phyloP scores from a whole-genome alignment of 1,140 invertebrate species.

The Tyrophagus putrescentiae region DNA sequence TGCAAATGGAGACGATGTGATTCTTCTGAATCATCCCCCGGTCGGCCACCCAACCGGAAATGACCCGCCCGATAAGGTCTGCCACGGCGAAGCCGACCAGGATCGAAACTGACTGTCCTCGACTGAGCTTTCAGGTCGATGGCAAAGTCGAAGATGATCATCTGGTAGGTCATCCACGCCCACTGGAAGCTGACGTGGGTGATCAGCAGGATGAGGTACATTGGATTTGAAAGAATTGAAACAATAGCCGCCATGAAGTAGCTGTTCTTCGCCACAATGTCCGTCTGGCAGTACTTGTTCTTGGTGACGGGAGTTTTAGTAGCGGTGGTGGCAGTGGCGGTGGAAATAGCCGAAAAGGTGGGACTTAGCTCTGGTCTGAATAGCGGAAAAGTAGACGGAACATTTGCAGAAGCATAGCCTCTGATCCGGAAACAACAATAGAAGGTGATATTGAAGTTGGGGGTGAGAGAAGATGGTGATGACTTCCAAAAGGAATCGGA shows the following conservation, averaged over 20 bases:
- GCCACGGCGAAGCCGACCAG: constrained; percentile 23
- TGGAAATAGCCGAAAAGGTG: not conserved
- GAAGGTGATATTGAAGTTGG: too few relatives aligned
- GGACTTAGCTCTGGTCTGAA: not conserved
- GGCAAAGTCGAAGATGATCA: constrained; percentile 27
- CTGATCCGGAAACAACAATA: too few relatives aligned
- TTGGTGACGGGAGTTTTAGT: not conserved
- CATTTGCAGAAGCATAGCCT: too few relatives aligned
- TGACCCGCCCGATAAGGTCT: constrained; percentile 24
- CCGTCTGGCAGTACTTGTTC: not conserved
- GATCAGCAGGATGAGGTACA: not conserved
- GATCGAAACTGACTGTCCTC: constrained; percentile 19
- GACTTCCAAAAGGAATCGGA: too few relatives aligned
- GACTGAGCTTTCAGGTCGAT: constrained; percentile 22
- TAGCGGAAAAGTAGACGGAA: not conserved
- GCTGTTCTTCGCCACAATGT: not conserved
- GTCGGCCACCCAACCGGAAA: constrained; percentile 25
- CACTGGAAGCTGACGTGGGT: not conserved
- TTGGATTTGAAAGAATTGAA: not conserved
- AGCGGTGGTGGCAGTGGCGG: too few relatives aligned
- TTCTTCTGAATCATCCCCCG: constrained; percentile 20
- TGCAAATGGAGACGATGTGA: constrained; percentile 20
- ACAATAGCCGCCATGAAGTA: not conserved
- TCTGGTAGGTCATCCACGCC: constrained; percentile 22
- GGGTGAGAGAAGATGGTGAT: too few relatives aligned